Conservation (phyloP, 2,888 invertebrate species). For the Tupiocoris notatus region DNA sequence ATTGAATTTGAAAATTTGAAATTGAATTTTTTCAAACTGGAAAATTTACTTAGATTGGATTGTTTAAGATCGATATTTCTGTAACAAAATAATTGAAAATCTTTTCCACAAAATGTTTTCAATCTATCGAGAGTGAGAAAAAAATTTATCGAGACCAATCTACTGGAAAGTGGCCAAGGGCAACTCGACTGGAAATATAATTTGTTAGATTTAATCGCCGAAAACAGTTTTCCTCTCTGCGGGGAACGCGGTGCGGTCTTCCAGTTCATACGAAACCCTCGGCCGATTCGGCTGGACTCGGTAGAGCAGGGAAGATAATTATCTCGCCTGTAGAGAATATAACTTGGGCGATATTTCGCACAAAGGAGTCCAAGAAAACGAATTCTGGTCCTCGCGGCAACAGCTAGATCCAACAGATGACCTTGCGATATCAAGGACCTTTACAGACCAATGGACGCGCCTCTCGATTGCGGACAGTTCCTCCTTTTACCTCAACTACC, state of each 20-base stretch:
- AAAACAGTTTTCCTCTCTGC: background rate
- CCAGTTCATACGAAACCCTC: no score
- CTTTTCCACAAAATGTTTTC: no score
- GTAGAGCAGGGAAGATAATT: background rate
- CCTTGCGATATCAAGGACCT: conserved; percentile 37
- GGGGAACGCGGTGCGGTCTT: no score
- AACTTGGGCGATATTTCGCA: background rate
- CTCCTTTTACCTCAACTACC: conserved; percentile 27
- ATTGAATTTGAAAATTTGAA: no score
- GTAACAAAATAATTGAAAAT: no score
- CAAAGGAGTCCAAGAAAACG: background rate
- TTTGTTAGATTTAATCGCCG: background rate
- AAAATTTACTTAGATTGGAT: no score
- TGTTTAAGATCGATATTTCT: no score
- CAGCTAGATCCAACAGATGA: background rate
- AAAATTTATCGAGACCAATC: no score
- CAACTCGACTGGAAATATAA: background rate
- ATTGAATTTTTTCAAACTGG: no score
- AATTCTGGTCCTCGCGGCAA: background rate
- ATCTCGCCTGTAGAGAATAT: background rate
- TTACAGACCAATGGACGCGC: conserved; percentile 31
- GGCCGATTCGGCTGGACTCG: background rate
- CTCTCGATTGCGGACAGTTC: conserved; percentile 14
- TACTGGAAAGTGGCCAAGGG: background rate
- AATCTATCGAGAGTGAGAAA: no score